Percentiles rank a stretch among this genome's conserved stretches.
These are phyloP conservation scores for Drosophila anceps DNA, from an alignment of 2,888 invertebrate genomes.

Conservation along the genomic window DNA sequence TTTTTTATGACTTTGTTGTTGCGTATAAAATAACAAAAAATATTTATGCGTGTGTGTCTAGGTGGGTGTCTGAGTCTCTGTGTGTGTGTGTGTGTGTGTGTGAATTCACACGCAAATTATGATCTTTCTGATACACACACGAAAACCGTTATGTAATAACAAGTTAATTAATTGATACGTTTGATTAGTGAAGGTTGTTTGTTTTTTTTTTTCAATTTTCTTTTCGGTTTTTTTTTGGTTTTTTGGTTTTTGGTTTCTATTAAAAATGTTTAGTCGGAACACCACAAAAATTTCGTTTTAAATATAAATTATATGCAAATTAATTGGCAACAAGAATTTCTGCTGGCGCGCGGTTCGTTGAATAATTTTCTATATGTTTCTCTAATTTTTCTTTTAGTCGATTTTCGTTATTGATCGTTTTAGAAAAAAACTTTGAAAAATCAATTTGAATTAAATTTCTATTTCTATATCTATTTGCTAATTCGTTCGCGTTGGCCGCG, in stretches of 20 bases:
- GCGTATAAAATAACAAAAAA: conserved; percentile 34
- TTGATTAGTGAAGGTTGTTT: conserved; percentile 37
- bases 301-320: conserved; percentile 25
- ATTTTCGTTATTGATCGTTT: conserved; percentile 44
- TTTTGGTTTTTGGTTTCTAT: not conserved
- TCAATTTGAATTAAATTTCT: conserved; percentile 54
- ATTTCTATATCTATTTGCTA: conserved; percentile 71
- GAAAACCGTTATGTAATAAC: conserved; percentile 51
- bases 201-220: not conserved
- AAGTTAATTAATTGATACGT: conserved; percentile 57
- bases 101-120: conserved; percentile 32
- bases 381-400: conserved; percentile 20
- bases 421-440: conserved; percentile 10
- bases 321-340: conserved; percentile 44
- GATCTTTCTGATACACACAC: conserved; percentile 19
- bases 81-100: not conserved
- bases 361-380: conserved; percentile 16
- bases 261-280: conserved; percentile 40
- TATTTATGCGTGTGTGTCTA: not conserved
- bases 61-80: not conserved
- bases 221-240: not conserved
- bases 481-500: conserved; percentile 78
- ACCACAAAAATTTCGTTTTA: conserved; percentile 46
- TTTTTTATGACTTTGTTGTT: conserved; percentile 37
- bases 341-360: conserved; percentile 68